Evolutionary conservation across 2,797 vertebrate genomes (phyloP).

Genomic region (Myotis vivesi): DNA sequence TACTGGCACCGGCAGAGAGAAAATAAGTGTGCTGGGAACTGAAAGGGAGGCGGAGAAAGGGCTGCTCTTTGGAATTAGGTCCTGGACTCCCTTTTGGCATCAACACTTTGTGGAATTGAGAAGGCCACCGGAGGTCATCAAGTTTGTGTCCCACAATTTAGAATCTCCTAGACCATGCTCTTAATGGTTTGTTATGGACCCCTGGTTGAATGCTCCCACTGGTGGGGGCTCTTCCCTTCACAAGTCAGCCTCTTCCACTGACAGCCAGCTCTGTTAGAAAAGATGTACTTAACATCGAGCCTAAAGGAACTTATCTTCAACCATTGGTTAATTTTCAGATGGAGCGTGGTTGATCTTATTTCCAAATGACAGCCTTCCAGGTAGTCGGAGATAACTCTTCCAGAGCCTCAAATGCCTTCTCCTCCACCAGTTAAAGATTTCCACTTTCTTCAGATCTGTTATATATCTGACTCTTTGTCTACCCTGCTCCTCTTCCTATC

Average conservation of each 20-base stretch:
- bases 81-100: constrained; percentile 18
- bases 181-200: background rate
- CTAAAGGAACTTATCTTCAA: constrained; percentile 31
- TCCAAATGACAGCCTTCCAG: background rate
- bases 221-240: background rate
- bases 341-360: background rate
- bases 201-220: background rate
- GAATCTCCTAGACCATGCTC: background rate
- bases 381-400: background rate
- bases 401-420: background rate
- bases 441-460: background rate
- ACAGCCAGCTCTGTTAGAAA: constrained; percentile 21
- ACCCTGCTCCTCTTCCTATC: background rate
- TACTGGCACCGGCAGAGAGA: constrained; percentile 7
- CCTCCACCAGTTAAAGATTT: background rate
- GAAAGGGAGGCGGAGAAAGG: background rate
- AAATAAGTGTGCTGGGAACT: constrained; percentile 34
- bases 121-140: background rate
- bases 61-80: constrained; percentile 18
- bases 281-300: background rate
- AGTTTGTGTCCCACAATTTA: background rate
- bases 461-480: background rate
- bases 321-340: background rate
- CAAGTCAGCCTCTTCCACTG: background rate
- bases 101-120: background rate